Base-by-base conservation (phyloP, 2,113 vertebrate species). In the Serinus canaria region DNA sequence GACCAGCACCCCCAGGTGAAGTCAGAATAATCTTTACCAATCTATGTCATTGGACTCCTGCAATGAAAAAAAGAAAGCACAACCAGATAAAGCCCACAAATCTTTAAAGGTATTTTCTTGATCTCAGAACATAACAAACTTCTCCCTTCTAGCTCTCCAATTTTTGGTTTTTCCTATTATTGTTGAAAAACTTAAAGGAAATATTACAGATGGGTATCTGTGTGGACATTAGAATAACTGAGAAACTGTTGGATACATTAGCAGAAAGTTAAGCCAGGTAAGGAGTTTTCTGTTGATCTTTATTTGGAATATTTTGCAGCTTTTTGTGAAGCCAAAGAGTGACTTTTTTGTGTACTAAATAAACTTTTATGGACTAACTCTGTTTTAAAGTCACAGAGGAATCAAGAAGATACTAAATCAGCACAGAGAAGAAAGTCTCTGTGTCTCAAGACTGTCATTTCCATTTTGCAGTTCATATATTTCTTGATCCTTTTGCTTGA, bases 291-390 rank as follows among this genome's bases (percentile, higher is more conserved):
- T 39, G 31, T 76, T 39, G 4, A 22, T 52, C 52, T 22, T 83
- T 68, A 37, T 73, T 64, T 47, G 22, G 39, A 87, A 23, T 37
- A 47, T 69, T 75, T 93, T 92, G 46, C n/a, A 49, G 30, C 13
- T 41, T 66, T 92, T 73, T 83, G 62, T 93, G 70, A 95, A 92
- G 19, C 46, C 20, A 75, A 72, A 96, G 94, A 95, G 12, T 19
- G 27, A 83, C 39, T 9, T 82, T 91, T 73, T 28, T 83, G 53
- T 58, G 49, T 59, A 67, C 64, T 91, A 95, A 96, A 81, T 68
- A 82, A 88, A 91, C 67, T 82, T 92, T 56, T 50, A 91, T 27
- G 84, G 24, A 50, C 31, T 78, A 68, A 89, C 41, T 88, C 59
- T 31, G 55, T 80, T 92, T 87, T 88, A 93, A 97, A 60, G 28